A percentile compares a stretch with the other conserved stretches of the same genome.
Evolutionary conservation across 92 coral and sea anemone genomes (phyloP).

Genomic region (Siderastrea siderea): DNA sequence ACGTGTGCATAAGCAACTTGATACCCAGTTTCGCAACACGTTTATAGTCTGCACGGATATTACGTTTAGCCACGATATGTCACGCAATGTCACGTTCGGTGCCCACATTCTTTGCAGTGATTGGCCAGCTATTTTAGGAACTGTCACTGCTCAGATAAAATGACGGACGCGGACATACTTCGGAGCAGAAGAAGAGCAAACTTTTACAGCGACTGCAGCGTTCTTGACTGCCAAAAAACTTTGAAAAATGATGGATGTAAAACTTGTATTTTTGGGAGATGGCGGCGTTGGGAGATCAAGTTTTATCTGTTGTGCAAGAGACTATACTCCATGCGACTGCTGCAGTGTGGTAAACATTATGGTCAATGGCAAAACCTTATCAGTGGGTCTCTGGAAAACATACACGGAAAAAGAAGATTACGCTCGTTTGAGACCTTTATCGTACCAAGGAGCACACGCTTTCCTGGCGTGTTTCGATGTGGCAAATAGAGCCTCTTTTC

Average conservation of each 20-base stretch:
- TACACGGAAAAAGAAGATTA: slow-evolving; percentile 91
- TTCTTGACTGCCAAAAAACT: background rate
- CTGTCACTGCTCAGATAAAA: background rate
- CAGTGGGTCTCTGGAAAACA: slow-evolving; percentile 85
- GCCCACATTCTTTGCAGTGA: background rate
- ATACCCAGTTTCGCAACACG: too few species aligned
- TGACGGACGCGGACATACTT: too few species aligned
- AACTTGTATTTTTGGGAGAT: slow-evolving; percentile 89
- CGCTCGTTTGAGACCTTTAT: slow-evolving; percentile 88
- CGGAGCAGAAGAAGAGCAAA: background rate
- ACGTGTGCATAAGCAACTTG: too few species aligned
- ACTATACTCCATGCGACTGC: slow-evolving; percentile 76
- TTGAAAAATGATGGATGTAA: slow-evolving; percentile 65
- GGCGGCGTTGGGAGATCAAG: slow-evolving; percentile 89
- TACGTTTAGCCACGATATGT: too few species aligned
- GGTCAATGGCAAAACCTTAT: slow-evolving; percentile 55
- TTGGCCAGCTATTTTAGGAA: slow-evolving; percentile 53
- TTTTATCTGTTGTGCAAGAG: slow-evolving; percentile 64
- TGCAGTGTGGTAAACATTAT: slow-evolving; percentile 66
- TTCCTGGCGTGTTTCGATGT: slow-evolving; percentile 88
- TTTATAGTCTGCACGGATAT: too few species aligned
- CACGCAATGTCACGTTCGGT: too few species aligned
- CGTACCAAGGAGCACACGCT: slow-evolving; percentile 87
- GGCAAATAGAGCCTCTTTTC: slow-evolving; percentile 70
- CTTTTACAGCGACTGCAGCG: background rate